These are phyloP conservation scores for Diaperis boleti DNA, from an alignment of 2,888 invertebrate species.

Conservation along the genomic window DNA sequence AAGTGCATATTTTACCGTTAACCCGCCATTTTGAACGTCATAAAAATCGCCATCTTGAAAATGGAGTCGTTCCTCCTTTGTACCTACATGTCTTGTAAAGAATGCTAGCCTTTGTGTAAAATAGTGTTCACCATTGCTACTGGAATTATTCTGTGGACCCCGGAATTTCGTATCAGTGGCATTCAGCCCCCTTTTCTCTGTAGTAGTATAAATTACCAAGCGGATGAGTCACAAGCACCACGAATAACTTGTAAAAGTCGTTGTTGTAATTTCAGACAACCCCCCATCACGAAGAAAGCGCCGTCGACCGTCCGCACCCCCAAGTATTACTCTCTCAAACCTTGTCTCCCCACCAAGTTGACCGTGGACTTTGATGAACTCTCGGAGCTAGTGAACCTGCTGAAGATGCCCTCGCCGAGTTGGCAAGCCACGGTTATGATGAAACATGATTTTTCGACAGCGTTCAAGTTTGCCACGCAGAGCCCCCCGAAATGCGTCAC, in stretches of 20 bases:
- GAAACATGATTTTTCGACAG: neutral
- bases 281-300: neutral
- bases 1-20: too few relatives aligned
- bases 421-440: slow-evolving; percentile 14
- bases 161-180: too few relatives aligned
- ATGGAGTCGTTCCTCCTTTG: too few relatives aligned
- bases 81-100: too few relatives aligned
- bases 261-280: neutral
- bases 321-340: neutral
- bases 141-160: too few relatives aligned
- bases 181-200: too few relatives aligned
- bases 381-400: neutral
- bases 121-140: too few relatives aligned
- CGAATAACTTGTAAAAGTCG: neutral
- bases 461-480: neutral
- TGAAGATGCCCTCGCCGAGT: neutral
- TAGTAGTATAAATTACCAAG: too few relatives aligned
- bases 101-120: too few relatives aligned
- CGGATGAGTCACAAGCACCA: too few relatives aligned
- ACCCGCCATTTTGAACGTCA: too few relatives aligned
- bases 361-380: neutral
- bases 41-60: too few relatives aligned
- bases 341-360: neutral
- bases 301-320: neutral
- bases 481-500: slow-evolving; percentile 1